A percentile compares a stretch with the other conserved stretches of the same genome.
phyloP scores from a whole-genome alignment of 1,140 invertebrate species.

The Sipha flava region DNA sequence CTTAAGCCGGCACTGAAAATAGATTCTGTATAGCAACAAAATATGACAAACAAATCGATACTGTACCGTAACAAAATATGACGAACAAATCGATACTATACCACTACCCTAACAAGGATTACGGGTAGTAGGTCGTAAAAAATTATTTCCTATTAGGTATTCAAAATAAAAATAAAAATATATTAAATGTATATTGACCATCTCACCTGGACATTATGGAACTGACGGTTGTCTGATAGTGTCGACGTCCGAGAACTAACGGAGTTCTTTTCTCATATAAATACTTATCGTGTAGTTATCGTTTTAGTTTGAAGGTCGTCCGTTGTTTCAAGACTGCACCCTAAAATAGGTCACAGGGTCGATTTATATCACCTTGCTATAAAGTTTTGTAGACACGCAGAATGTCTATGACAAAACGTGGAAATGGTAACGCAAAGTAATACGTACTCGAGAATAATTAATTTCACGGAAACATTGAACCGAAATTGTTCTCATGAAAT shows the following conservation, averaged over 20 bases:
- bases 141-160: too few relatives aligned
- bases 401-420: background rate
- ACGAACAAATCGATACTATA: too few relatives aligned
- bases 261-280: background rate
- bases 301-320: slow-evolving; percentile 19
- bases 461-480: background rate
- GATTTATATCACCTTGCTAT: background rate
- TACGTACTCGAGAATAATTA: background rate
- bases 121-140: too few relatives aligned
- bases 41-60: too few relatives aligned
- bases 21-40: too few relatives aligned
- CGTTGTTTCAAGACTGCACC: slow-evolving; percentile 7
- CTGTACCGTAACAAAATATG: too few relatives aligned
- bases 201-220: slow-evolving; percentile 16
- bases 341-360: slow-evolving; percentile 3
- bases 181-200: background rate
- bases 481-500: background rate
- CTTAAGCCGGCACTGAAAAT: too few relatives aligned
- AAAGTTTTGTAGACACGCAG: background rate
- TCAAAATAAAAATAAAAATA: background rate
- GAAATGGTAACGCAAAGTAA: background rate
- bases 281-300: background rate
- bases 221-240: background rate
- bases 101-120: too few relatives aligned
- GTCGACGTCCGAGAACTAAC: background rate